Base-by-base conservation (phyloP, 2,888 invertebrate species). In the Isoperla grammatica region DNA sequence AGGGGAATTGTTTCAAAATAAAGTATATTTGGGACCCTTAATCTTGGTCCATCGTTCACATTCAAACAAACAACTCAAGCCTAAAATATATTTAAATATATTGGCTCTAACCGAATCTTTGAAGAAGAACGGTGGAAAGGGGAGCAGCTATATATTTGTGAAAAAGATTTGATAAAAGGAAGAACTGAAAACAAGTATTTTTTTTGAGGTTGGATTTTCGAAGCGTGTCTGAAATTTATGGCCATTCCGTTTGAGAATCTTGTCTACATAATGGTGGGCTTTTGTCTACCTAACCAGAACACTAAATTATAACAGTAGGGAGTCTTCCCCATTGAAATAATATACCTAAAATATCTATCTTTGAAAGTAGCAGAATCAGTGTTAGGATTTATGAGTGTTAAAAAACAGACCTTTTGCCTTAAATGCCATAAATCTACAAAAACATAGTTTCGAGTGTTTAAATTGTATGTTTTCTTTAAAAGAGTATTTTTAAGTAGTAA, bases 301-400 rank as follows among this genome's bases (percentile, higher is more conserved):
- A 50, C 50, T 50, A 50, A 50, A 50, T 50, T 50, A 50, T 50
- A 50, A 42, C 4, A n/a, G 13, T 42, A n/a, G 8, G 5, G 6
- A 46, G 6, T 19, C 3, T 46, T 46, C 4, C 15, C 11, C n/a
- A 2, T 9, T 23, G 22, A 20, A 19, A 49, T 23, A 11, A 3
- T 23, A 23, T 8, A 5, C 45, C 17, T 40, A 6, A 17, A 45
- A 45, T 45, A 17, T 17, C 45, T 42, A n/a, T 46, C 22, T 22
- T 23, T 49, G 39, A 39, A 53, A 53, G 53, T 53, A 53, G 53
- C 53, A 53, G 39, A 53, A 53, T 53, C 53, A 53, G 53, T 20
- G 39, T 19, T 15, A 35, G 39, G 12, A 53, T 39, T 53, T 35
- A 53, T 53, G 39, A 37, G 15, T 17, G 9, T 17, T 6, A 39